Base-by-base conservation (phyloP, 1,140 invertebrate genomes). In the Hyphantria cunea region DNA sequence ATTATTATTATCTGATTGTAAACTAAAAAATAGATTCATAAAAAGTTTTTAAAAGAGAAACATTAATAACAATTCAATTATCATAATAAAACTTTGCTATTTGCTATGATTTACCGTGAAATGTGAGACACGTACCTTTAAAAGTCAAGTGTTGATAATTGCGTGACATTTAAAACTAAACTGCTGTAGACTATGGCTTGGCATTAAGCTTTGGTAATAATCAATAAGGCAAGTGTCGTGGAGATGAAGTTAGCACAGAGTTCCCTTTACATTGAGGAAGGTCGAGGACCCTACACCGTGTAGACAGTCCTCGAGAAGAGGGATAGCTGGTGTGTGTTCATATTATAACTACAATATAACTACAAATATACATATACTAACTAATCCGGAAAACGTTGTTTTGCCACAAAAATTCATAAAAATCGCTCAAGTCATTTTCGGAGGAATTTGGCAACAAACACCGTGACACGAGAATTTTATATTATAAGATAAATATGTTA, bases 201-300 rank as follows among this genome's bases (percentile, higher is more conserved):
- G 33, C 37, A 58, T 58, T 58, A 58, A 58, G 13, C 41, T 32
- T 33, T 48, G 55, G 34, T 48, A 11, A 15, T 58, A 75, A 74
- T 74, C 70, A 74, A 72, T 75, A 72, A 64, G 63, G 49, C 63
- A 63, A 76, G 77, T 77, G 73, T 67, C 65, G 63, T 72, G 62
- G 68, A 84, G 82, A 85, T 84, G 78, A 78, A 84, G 82, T 84
- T 87, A 83, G 76, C 82, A 84, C 79, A 84, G 81, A 81, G 66
- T 67, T 82, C 74, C 80, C 78, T 86, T 80, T 82, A 78, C 81
- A 84, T 86, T 87, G 78, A 75, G 81, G 77, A 87, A 87, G 82
- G 84, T 87, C 80, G 83, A 87, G 84, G 13, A 68, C 77, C 74
- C 82, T 87, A 83, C 78, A 80, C 42, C 44, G 69, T 70, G 74